Percentiles rank a stretch among this genome's conserved stretches.
phyloP scores from a whole-genome alignment of 1,140 invertebrate genomes.

The Cherax destructor region DNA sequence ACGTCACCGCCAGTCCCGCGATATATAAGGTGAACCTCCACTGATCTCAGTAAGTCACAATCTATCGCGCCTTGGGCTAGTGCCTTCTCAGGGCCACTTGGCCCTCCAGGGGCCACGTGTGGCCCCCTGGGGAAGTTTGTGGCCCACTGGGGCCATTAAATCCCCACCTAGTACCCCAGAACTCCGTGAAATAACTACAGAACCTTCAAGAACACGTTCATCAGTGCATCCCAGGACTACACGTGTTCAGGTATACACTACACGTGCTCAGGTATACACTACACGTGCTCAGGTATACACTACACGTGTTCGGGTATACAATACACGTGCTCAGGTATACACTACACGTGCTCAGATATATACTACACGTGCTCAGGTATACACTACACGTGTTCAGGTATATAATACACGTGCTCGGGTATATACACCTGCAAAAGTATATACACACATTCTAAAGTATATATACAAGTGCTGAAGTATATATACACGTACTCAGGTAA shows the following conservation, averaged over 20 bases:
- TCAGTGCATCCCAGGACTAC: too few relatives aligned
- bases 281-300: not conserved
- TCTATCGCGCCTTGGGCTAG: constrained; percentile 12
- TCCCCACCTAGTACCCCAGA: not conserved
- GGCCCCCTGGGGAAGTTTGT: not conserved
- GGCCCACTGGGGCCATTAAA: not conserved
- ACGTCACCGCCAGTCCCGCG: constrained; percentile 23
- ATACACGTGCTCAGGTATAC: not conserved
- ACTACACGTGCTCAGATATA: too few relatives aligned
- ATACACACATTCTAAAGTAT: not conserved
- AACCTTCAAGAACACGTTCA: too few relatives aligned
- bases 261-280: too few relatives aligned
- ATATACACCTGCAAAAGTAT: not conserved
- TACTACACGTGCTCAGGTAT: not conserved
- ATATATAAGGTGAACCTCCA: constrained; percentile 42
- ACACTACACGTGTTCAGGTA: not conserved
- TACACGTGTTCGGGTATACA: not conserved
- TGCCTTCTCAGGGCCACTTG: not conserved
- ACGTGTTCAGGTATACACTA: too few relatives aligned
- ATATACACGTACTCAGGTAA: not conserved
- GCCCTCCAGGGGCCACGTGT: not conserved
- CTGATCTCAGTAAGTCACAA: constrained; percentile 21
- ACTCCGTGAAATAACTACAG: too few relatives aligned
- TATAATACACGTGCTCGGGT: not conserved
- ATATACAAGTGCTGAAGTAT: not conserved